These are phyloP conservation scores for Palythoa grandiflora DNA, from an alignment of 92 coral and sea anemone genomes.

Conservation along the genomic window DNA sequence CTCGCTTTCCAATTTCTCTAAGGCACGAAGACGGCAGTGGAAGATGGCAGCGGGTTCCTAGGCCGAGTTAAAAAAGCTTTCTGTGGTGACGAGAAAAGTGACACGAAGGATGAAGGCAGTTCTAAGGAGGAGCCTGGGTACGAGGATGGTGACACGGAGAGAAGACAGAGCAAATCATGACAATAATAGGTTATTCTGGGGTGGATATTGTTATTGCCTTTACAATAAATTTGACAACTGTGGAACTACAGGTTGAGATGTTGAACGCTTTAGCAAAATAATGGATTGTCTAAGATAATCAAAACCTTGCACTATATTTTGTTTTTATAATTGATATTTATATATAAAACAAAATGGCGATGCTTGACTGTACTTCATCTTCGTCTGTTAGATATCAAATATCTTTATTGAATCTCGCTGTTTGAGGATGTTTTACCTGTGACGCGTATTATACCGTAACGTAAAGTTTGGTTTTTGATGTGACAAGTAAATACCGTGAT, in stretches of 20 bases:
- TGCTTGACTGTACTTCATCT: too few species aligned
- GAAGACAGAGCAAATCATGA: conserved; percentile 35
- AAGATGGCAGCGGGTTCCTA: conserved; percentile 73
- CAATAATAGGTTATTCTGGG: neutral
- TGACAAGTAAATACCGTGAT: too few species aligned
- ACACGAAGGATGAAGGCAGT: neutral
- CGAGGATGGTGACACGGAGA: conserved; percentile 2
- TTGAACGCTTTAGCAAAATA: neutral
- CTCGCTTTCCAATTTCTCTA: conserved; percentile 68
- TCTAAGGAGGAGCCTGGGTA: neutral
- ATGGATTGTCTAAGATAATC: too few species aligned
- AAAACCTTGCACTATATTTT: too few species aligned
- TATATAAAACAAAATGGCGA: too few species aligned
- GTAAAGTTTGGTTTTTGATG: too few species aligned
- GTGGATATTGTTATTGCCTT: neutral
- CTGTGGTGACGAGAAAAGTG: conserved; percentile 59
- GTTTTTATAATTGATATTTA: too few species aligned
- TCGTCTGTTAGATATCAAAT: too few species aligned
- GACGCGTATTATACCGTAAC: too few species aligned
- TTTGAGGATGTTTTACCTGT: too few species aligned
- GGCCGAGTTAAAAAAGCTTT: conserved; percentile 74
- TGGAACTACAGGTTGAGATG: neutral
- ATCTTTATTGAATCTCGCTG: too few species aligned
- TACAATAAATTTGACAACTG: neutral
- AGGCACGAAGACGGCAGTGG: conserved; percentile 76